Evolutionary conservation across 2,888 invertebrate genomes (phyloP), one percentile per base, ranked within the genome.

Genomic region (Pollenia griseotomentosa): DNA sequence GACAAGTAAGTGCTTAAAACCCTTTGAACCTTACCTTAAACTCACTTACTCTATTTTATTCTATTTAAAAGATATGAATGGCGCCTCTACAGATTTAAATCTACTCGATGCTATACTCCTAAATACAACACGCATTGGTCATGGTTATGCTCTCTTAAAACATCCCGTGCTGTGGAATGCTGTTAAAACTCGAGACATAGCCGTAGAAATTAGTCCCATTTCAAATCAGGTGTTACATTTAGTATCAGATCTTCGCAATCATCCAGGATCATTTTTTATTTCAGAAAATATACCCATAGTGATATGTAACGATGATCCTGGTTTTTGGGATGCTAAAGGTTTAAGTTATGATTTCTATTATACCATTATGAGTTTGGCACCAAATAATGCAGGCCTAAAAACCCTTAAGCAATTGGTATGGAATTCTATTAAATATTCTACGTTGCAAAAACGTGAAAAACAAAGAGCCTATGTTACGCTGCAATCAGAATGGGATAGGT

Each of bases 311-410:
- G 96, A 96, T 91, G 96, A 96, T 92, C 96, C 96, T 0, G 95
- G 95, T 0, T 94, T 95, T 14, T 96, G 96, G 96, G 94, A 94
- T 46, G 94, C 95, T 0, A 94, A 93, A 55, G 95, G 94, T 0
- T 90, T 96, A 1, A 95, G 95, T 88, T 95, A 96, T 90, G 96
- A 96, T 90, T 95, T 95, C 91, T 96, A 96, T 91, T 94, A 95
- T 90, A 95, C 95, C 1, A 96, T 96, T 88, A 95, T 96, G 94
- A 95, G 95, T 6, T 94, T 96, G 89, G 95, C 95, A 66, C 94
- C 95, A 2, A 92, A 93, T 46, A 92, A 94, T 74, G 94, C 95
- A 0, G 96, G 96, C 44, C 90, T 96, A 11, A 94, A 94, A 75
- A 92, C 95, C 9, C 93, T 96, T 1, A 96, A 96, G 89, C 94